Evolutionary conservation across 1,140 invertebrate genomes (phyloP).

Genomic region (Dysdera silvatica): DNA sequence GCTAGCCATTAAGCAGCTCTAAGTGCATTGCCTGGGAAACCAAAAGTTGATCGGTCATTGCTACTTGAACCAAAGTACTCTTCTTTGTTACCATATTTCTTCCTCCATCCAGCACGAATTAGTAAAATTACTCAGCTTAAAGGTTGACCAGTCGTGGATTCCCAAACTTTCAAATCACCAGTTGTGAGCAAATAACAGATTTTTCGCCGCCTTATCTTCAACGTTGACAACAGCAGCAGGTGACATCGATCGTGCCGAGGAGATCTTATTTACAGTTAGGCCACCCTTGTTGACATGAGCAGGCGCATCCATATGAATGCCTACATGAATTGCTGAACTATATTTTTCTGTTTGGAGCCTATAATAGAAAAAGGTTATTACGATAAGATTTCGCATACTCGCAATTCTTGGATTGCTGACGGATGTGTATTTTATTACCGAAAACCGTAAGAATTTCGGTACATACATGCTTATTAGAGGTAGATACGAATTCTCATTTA

Average conservation of each 20-base stretch:
- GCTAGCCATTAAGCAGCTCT: constrained; percentile 54
- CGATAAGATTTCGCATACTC: too few relatives aligned
- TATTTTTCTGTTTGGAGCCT: neutral
- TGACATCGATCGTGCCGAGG: constrained; percentile 32
- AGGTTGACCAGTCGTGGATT: constrained; percentile 43
- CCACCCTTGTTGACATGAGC: constrained; percentile 52
- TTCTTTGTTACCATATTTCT: constrained; percentile 34
- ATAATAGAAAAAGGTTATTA: too few relatives aligned
- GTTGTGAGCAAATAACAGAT: constrained; percentile 34
- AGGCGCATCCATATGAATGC: constrained; percentile 60
- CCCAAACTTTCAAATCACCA: constrained; percentile 33
- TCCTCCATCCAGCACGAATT: constrained; percentile 52
- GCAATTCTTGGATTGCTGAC: too few relatives aligned
- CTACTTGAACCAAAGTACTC: constrained; percentile 30
- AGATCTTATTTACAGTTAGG: constrained; percentile 36
- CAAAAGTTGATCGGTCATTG: constrained; percentile 5
- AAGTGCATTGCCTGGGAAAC: constrained; percentile 47
- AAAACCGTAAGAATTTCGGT: too few relatives aligned
- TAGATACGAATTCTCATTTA: too few relatives aligned
- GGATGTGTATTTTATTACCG: too few relatives aligned
- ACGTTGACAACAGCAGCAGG: constrained; percentile 25
- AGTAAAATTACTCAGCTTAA: constrained; percentile 44
- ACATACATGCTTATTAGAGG: too few relatives aligned
- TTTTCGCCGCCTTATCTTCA: constrained; percentile 16
- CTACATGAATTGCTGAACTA: constrained; percentile 45